phyloP scores from a whole-genome alignment of 2,113 vertebrate genomes.

The Sarotherodon lohbergeri region DNA sequence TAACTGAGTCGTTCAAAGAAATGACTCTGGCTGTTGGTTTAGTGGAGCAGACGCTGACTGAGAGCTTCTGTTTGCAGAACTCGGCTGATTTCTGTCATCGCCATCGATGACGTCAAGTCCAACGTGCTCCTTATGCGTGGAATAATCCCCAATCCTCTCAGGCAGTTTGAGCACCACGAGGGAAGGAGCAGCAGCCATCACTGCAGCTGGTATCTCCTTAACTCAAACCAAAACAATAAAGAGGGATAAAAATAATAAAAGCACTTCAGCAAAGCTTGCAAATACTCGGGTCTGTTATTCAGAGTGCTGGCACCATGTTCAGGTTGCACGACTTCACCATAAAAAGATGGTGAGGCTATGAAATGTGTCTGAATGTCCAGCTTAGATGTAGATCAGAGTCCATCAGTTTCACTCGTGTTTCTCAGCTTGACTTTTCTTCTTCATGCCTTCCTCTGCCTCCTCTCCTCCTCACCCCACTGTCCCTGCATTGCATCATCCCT shows the following conservation, averaged over 20 bases:
- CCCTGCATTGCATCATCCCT: neutral
- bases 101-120: neutral
- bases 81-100: neutral
- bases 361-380: neutral
- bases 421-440: neutral
- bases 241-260: neutral
- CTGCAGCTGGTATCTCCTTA: neutral
- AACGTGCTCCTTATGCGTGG: neutral
- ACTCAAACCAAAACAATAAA: neutral
- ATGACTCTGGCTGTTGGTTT: neutral
- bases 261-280: neutral
- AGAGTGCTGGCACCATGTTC: neutral
- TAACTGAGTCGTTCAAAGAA: neutral
- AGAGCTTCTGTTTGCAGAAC: neutral
- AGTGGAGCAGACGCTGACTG: neutral
- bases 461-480: neutral
- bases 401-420: neutral
- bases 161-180: neutral
- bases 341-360: accelerated
- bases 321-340: neutral
- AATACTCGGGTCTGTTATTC: neutral
- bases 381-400: neutral
- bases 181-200: neutral
- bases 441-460: neutral
- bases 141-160: neutral